These are phyloP conservation scores for Huso huso DNA, from an alignment of 2,797 vertebrate species.

Conservation along the genomic window DNA sequence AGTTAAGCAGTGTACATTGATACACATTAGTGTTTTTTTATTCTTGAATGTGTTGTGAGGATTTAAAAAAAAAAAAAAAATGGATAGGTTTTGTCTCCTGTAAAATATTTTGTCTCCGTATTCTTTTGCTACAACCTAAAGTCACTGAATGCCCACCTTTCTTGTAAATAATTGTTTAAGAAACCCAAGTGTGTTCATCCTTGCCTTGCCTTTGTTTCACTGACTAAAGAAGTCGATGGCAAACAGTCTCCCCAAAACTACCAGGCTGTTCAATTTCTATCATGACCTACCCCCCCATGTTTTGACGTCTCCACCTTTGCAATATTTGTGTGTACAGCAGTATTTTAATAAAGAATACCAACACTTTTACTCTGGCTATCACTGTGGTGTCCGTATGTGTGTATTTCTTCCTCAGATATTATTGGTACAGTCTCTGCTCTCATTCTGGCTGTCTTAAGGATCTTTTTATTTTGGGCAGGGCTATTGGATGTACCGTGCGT, in stretches of 20 bases:
- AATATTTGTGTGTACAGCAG: conserved; percentile 97
- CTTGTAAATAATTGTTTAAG: conserved; percentile 62
- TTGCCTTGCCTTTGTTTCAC: conserved; percentile 53
- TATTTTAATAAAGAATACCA: conserved; percentile 99
- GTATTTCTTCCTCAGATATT: background rate
- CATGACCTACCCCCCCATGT: conserved; percentile 56
- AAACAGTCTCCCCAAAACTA: conserved; percentile 58
- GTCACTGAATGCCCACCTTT: conserved; percentile 31
- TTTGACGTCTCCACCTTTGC: conserved; percentile 83
- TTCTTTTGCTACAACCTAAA: conserved; percentile 26
- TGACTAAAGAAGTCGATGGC: conserved; percentile 49
- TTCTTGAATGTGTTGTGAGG: too few relatives aligned
- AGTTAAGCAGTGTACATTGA: too few relatives aligned
- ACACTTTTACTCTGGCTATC: conserved; percentile 36
- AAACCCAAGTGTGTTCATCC: conserved; percentile 51
- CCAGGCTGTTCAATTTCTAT: conserved; percentile 21
- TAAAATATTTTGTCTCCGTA: too few relatives aligned
- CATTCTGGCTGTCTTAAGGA: conserved; percentile 18
- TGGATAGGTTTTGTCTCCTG: too few relatives aligned
- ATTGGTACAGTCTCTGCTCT: background rate
- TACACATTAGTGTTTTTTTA: too few relatives aligned
- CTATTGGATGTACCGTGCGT: too few relatives aligned
- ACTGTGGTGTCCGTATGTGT: conserved; percentile 3
- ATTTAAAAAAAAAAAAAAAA: too few relatives aligned
- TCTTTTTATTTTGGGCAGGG: conserved; percentile 26